These are phyloP conservation scores for Apogon hyalosoma DNA, from an alignment of 2,797 vertebrate species.

Conservation along the genomic window DNA sequence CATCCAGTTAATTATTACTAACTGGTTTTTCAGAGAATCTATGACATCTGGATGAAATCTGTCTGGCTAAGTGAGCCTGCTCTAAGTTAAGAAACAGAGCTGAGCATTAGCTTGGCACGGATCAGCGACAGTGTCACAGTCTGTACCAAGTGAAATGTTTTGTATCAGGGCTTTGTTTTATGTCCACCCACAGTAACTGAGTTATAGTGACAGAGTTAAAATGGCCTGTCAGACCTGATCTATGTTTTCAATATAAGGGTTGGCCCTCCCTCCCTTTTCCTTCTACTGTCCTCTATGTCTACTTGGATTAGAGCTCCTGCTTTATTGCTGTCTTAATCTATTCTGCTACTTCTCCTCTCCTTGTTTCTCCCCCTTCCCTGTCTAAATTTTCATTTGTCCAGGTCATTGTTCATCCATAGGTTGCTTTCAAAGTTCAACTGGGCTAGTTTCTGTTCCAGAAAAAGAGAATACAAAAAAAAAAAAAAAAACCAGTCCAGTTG, in stretches of 20 bases:
- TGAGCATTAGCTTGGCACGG: conserved; percentile 9
- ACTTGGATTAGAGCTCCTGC: not conserved
- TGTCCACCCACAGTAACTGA: conserved; percentile 57
- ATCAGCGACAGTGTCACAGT: conserved; percentile 2
- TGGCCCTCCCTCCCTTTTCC: not conserved
- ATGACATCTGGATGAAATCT: not conserved
- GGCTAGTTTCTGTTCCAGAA: conserved; percentile 21
- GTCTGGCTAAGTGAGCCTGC: not conserved
- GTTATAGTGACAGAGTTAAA: conserved; percentile 75
- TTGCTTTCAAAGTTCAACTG: no score
- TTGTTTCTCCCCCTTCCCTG: conserved; percentile 57
- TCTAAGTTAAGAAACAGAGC: not conserved
- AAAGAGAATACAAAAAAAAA: no score
- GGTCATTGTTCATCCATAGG: conserved; percentile 55
- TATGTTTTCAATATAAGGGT: conserved; percentile 67
- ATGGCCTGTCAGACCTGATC: conserved; percentile 73
- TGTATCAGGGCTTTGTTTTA: conserved; percentile 50
- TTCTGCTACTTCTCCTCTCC: not conserved
- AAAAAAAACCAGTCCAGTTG: no score
- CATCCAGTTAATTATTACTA: conserved; percentile 62
- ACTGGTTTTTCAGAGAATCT: conserved; percentile 25
- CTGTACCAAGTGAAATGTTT: conserved; percentile 40
- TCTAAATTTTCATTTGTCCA: conserved; percentile 71
- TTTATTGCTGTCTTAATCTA: no score
- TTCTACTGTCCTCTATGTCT: not conserved